These are phyloP conservation scores for Phaetusa simplex DNA, from an alignment of 2,113 vertebrate genomes.

Conservation along the genomic window DNA sequence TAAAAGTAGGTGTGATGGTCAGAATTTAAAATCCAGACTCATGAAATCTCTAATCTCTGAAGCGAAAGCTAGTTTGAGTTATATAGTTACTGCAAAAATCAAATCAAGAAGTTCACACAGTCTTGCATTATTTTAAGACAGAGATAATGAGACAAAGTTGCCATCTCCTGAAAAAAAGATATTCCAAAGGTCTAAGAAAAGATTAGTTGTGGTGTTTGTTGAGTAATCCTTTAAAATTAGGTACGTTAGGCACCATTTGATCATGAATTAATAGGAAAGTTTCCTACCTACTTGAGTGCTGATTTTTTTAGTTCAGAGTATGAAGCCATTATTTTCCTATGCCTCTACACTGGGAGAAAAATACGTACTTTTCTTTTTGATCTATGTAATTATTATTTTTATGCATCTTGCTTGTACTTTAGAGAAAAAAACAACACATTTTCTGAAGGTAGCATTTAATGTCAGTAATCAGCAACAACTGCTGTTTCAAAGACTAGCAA, in stretches of 20 bases:
- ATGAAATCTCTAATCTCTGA: background rate
- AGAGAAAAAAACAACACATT: background rate
- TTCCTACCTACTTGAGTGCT: background rate
- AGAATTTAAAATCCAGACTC: background rate
- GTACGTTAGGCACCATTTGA: background rate
- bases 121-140: background rate
- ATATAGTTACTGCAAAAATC: background rate
- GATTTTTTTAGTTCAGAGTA: background rate
- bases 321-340: background rate
- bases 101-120: background rate
- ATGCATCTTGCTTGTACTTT: background rate
- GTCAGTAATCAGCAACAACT: background rate
- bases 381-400: background rate
- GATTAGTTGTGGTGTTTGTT: background rate
- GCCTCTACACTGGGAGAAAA: background rate
- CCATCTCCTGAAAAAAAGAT: background rate
- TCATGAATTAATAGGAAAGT: background rate
- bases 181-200: background rate
- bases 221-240: background rate
- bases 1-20: background rate
- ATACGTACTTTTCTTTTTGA: background rate
- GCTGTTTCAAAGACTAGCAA: background rate
- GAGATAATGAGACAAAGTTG: background rate
- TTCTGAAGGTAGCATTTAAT: slow-evolving; percentile 4
- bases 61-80: background rate